Evolutionary conservation across 2,113 vertebrate genomes (phyloP), one percentile per base, ranked within the genome.

Genomic region (Gopherus evgoodei): DNA sequence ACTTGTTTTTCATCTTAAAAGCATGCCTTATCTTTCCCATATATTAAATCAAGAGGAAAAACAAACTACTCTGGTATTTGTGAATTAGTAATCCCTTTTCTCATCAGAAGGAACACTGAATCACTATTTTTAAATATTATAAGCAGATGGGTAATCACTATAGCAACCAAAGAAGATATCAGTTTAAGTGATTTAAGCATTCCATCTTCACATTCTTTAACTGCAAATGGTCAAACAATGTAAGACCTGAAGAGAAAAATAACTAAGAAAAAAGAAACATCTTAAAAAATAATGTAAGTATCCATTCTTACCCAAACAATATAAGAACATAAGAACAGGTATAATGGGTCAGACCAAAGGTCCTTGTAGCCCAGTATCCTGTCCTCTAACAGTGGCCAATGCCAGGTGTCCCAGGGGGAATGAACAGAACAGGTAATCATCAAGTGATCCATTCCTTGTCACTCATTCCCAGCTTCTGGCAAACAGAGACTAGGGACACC

Each of bases 101-200:
- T 92, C 47, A 84, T 44, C 90, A 95, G 11, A 3, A 1, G 0
- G 65, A 3, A 59, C 54, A 87, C 9, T 90, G 83, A 96, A 59
- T 79, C 80, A 91, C 12, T 91, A 76, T 90, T 93, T 83, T 75
- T 86, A 90, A 87, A 84, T 27, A 87, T 87, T 90, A 54, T 57
- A 93, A 90, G 47, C 38, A 88, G 52, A 89, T 90, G 19, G 14
- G 31, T 89, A 89, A 54, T 94, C 49, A 17, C 80, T 83, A 90
- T 79, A 56, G 44, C 42, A 96, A 95, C 25, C 2, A 82, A 93
- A 72, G 10, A 90, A 53, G 0, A 16, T 81, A 88, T 21, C 69
- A 88, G 8, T 1, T 84, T 88, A 92, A 90, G 53, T 5, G 86
- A 59, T n/a, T 87, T 69, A 94, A 82, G 25, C n/a, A 88, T 82